These are phyloP conservation scores for Drosophila ezoana DNA, from an alignment of 2,888 invertebrate species.

Conservation along the genomic window DNA sequence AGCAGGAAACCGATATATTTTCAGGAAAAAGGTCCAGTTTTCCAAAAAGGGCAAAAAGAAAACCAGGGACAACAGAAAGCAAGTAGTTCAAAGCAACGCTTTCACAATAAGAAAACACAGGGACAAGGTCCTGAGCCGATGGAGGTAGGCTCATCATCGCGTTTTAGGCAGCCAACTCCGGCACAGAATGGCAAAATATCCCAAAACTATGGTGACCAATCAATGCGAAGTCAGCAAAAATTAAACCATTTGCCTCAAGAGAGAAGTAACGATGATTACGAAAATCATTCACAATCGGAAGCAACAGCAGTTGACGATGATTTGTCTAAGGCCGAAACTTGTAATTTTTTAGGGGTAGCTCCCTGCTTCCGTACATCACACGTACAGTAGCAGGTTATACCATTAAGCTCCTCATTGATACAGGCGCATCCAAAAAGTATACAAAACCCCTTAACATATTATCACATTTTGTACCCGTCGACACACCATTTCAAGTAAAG, in stretches of 20 bases:
- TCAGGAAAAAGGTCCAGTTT: background rate
- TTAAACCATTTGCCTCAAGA: background rate
- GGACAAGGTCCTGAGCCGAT: background rate
- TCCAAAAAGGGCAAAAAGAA: background rate
- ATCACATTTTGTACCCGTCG: background rate
- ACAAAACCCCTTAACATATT: background rate
- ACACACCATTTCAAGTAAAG: background rate
- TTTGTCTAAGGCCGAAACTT: background rate
- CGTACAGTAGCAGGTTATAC: background rate
- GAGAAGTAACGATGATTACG: background rate
- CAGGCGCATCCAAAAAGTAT: background rate
- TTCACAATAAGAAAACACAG: background rate
- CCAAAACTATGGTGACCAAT: too few relatives aligned
- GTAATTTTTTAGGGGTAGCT: background rate
- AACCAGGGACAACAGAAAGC: background rate
- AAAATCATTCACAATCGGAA: background rate
- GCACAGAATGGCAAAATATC: background rate
- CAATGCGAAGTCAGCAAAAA: background rate
- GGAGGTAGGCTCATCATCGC: background rate
- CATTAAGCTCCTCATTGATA: conserved; percentile 6
- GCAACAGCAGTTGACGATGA: background rate
- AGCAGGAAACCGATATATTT: background rate
- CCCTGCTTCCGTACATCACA: too few relatives aligned
- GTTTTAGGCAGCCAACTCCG: background rate
- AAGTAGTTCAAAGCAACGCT: background rate